phyloP scores from a whole-genome alignment of 1,140 invertebrate genomes.

The Nylanderia fulva region DNA sequence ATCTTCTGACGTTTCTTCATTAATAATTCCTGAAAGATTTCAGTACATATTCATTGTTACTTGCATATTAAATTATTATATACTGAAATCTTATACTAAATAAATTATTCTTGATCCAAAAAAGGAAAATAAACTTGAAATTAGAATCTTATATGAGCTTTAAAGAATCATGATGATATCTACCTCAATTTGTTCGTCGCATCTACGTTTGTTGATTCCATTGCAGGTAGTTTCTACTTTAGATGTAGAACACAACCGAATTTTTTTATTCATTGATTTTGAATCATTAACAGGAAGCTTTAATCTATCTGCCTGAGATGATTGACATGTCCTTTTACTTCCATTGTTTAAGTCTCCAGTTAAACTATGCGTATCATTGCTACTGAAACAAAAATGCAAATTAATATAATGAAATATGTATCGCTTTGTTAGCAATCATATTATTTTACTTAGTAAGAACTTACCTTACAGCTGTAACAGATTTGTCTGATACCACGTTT shows the following conservation, averaged over 20 bases:
- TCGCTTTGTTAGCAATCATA: neutral
- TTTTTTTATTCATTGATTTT: slow-evolving; percentile 61
- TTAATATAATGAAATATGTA: neutral
- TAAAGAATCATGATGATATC: slow-evolving; percentile 43
- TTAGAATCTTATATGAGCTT: slow-evolving; percentile 22
- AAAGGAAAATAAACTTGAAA: too few relatives aligned
- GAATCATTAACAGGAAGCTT: slow-evolving; percentile 48
- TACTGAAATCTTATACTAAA: neutral
- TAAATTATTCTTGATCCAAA: neutral
- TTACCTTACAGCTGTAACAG: neutral
- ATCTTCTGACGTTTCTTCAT: slow-evolving; percentile 77
- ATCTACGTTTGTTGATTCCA: slow-evolving; percentile 62
- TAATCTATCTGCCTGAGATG: slow-evolving; percentile 14
- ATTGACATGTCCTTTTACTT: slow-evolving; percentile 13
- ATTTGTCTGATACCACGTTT: neutral
- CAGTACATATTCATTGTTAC: neutral
- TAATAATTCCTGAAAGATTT: slow-evolving; percentile 54
- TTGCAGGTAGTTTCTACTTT: slow-evolving; percentile 33
- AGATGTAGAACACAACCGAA: slow-evolving; percentile 53
- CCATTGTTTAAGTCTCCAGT: slow-evolving; percentile 2
- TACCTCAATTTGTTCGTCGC: slow-evolving; percentile 67
- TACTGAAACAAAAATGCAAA: slow-evolving; percentile 42
- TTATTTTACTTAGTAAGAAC: slow-evolving; percentile 23
- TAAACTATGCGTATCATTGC: slow-evolving; percentile 1
- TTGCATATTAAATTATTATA: neutral